A percentile compares a stretch with the other conserved stretches of the same genome.
Evolutionary conservation across 1,140 invertebrate genomes (phyloP).

Genomic region (Wiebesia pumilae): DNA sequence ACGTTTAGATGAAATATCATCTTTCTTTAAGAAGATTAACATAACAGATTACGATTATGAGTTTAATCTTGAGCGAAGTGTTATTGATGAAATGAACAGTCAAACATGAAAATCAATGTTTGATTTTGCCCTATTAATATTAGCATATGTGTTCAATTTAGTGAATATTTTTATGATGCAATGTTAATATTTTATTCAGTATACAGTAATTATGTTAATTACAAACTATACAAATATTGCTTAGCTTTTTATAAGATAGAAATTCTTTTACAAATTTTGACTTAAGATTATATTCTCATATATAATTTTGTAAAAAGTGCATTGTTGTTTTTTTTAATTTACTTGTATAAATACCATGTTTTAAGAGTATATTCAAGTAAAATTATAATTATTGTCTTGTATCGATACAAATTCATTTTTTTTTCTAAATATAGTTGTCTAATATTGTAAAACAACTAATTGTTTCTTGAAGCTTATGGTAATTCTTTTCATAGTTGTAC

Average conservation of each 20-base stretch:
- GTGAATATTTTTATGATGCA: slow-evolving; percentile 29
- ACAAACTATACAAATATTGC: too few relatives aligned
- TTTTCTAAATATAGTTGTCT: too few relatives aligned
- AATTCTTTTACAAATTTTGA: slow-evolving; percentile 35
- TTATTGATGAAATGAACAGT: slow-evolving; percentile 70
- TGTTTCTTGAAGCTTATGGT: too few relatives aligned
- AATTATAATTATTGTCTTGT: too few relatives aligned
- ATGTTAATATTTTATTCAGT: slow-evolving; percentile 21
- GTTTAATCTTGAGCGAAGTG: slow-evolving; percentile 68
- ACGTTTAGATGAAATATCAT: slow-evolving; percentile 67
- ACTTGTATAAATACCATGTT: neutral
- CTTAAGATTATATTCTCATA: neutral
- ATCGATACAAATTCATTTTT: too few relatives aligned
- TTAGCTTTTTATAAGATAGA: slow-evolving; percentile 26
- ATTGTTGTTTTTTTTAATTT: neutral
- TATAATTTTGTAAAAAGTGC: neutral
- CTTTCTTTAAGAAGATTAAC: slow-evolving; percentile 65
- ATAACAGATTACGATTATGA: slow-evolving; percentile 63
- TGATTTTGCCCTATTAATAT: neutral
- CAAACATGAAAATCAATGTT: slow-evolving; percentile 46
- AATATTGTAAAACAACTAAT: too few relatives aligned
- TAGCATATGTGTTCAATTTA: slow-evolving; percentile 11
- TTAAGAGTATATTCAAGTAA: neutral
- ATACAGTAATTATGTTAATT: slow-evolving; percentile 41
- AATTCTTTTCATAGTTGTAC: too few relatives aligned